These are phyloP conservation scores for Eublepharis macularius DNA, from an alignment of 2,113 vertebrate genomes.

Conservation along the genomic window DNA sequence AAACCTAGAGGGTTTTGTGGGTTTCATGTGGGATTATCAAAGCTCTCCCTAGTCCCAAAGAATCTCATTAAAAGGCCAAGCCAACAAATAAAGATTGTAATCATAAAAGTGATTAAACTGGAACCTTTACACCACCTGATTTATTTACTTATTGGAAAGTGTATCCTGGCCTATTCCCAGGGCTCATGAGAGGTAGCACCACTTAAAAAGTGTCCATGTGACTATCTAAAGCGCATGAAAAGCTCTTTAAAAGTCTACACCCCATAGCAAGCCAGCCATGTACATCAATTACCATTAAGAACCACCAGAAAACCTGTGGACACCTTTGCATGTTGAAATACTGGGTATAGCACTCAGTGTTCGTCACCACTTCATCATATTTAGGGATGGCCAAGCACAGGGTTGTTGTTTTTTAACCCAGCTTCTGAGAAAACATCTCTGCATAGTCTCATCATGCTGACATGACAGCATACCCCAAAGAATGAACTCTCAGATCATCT, in stretches of 20 bases:
- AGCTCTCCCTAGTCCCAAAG: not conserved
- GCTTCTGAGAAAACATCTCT: not conserved
- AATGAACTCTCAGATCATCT: not conserved
- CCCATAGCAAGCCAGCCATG: not conserved
- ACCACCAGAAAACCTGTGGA: not conserved
- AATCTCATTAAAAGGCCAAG: conserved; percentile 1
- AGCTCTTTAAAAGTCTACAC: not conserved
- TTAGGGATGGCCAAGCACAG: not conserved
- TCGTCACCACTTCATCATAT: not conserved
- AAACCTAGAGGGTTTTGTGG: not conserved
- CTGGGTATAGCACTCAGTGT: not conserved
- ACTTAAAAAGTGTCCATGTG: not conserved
- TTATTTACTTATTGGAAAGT: not conserved
- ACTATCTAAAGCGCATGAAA: not conserved
- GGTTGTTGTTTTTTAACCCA: not conserved
- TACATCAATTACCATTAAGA: not conserved
- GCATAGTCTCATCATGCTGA: not conserved
- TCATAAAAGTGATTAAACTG: not conserved
- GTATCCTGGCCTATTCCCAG: not conserved
- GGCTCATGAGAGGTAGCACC: not conserved
- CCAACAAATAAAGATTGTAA: not conserved
- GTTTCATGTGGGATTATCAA: not conserved
- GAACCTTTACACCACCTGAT: not conserved
- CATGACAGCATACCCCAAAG: not conserved
- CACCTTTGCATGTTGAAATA: not conserved